Percentiles rank a stretch among this genome's conserved stretches.
These are phyloP conservation scores for Aphaenogaster ashmeadi DNA, from an alignment of 1,140 invertebrate genomes.

Conservation along the genomic window DNA sequence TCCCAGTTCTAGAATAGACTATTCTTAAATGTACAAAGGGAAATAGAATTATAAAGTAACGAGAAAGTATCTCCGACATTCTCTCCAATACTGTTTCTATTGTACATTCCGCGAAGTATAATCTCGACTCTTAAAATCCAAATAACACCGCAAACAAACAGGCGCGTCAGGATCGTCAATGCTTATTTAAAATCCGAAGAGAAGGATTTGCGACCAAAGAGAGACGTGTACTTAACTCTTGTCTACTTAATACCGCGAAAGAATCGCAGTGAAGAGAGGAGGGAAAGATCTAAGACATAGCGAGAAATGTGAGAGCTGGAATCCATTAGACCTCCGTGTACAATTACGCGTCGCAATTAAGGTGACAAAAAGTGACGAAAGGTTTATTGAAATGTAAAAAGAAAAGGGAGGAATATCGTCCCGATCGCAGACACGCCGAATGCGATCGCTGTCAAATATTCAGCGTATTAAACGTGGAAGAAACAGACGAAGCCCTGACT, in stretches of 20 bases:
- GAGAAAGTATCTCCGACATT: neutral
- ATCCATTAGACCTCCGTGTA: conserved; percentile 49
- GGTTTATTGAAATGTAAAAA: conserved; percentile 2
- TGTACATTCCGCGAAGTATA: neutral
- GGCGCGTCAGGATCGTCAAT: neutral
- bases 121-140: neutral
- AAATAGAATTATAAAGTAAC: neutral
- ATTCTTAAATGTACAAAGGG: conserved; percentile 9
- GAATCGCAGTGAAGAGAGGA: neutral
- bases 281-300: neutral
- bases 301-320: conserved; percentile 24
- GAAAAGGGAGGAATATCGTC: neutral
- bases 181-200: neutral
- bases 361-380: conserved; percentile 20
- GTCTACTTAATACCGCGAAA: neutral
- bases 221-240: neutral
- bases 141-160: neutral
- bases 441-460: neutral
- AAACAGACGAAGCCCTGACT: neutral
- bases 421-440: neutral
- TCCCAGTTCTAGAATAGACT: neutral
- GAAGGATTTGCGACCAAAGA: neutral
- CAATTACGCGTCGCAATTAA: conserved; percentile 30
- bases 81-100: neutral
- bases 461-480: neutral